Evolutionary conservation across 1,140 invertebrate species (phyloP).

Genomic region (Caenorhabditis briggsae): DNA sequence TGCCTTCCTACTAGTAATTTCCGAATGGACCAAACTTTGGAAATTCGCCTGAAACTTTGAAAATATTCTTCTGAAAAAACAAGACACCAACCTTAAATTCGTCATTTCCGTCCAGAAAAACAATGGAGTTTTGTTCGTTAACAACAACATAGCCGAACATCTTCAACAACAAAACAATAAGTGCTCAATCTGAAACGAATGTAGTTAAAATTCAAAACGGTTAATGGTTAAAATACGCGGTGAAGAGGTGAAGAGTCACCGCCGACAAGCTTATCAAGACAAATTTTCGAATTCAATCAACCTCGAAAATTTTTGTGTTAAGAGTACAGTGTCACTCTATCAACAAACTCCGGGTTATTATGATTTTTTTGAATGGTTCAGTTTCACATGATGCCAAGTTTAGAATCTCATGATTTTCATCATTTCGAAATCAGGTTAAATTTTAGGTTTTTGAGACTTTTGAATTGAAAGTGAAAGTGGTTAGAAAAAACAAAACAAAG

Average conservation of each 20-base stretch:
- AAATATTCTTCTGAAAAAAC: neutral
- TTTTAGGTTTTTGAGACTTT: neutral
- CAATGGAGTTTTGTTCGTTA: constrained; percentile 37
- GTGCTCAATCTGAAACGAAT: neutral
- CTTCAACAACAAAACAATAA: neutral
- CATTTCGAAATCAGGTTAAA: neutral
- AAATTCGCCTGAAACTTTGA: neutral
- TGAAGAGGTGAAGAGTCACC: constrained; percentile 19
- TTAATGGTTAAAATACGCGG: neutral
- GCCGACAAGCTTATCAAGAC: constrained; percentile 37
- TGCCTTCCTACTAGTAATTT: constrained; percentile 21
- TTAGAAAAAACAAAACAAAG: too few relatives aligned
- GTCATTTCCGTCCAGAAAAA: constrained; percentile 41
- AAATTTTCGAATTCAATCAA: constrained; percentile 20
- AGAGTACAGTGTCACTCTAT: constrained; percentile 24
- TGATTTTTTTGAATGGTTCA: neutral
- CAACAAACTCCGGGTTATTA: constrained; percentile 2
- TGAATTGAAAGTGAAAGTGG: too few relatives aligned
- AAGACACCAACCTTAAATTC: constrained; percentile 4
- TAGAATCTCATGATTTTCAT: neutral
- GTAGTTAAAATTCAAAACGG: neutral
- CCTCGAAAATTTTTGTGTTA: constrained; percentile 6
- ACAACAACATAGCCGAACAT: constrained; percentile 49
- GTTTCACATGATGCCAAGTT: constrained; percentile 2
- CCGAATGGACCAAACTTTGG: constrained; percentile 9